phyloP scores from a whole-genome alignment of 2,888 invertebrate genomes.

The Acleris laterana region DNA sequence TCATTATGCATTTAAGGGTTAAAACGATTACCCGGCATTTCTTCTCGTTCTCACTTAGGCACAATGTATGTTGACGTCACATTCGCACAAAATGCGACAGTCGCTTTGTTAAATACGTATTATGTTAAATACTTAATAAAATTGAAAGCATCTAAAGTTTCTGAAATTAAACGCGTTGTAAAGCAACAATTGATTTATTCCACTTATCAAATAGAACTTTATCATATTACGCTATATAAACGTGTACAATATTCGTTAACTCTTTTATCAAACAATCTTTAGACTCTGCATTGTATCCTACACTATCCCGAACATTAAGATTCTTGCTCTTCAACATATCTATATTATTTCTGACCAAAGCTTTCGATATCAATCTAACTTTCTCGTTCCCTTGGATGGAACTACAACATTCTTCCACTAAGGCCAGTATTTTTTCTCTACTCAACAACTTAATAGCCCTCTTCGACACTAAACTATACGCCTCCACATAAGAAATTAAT shows the following conservation, averaged over 20 bases:
- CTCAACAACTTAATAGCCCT: constrained; percentile 63
- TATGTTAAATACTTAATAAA: too few relatives aligned
- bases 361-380: constrained; percentile 57
- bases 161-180: too few relatives aligned
- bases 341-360: constrained; percentile 55
- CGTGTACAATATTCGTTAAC: constrained; percentile 15
- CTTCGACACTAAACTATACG: constrained; percentile 63
- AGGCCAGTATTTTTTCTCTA: constrained; percentile 61
- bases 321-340: constrained; percentile 58
- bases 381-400: constrained; percentile 51
- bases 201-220: not conserved
- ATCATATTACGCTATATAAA: constrained; percentile 14
- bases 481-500: constrained; percentile 53
- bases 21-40: too few relatives aligned
- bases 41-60: too few relatives aligned
- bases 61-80: too few relatives aligned
- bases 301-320: constrained; percentile 30
- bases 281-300: constrained; percentile 38
- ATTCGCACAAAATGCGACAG: too few relatives aligned
- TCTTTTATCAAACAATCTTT: constrained; percentile 36
- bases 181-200: too few relatives aligned
- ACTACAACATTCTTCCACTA: constrained; percentile 55
- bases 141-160: too few relatives aligned
- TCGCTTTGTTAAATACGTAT: too few relatives aligned
- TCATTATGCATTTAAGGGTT: too few relatives aligned